Base-by-base conservation (phyloP, 2,113 vertebrate species). In the Narcine bancroftii region DNA sequence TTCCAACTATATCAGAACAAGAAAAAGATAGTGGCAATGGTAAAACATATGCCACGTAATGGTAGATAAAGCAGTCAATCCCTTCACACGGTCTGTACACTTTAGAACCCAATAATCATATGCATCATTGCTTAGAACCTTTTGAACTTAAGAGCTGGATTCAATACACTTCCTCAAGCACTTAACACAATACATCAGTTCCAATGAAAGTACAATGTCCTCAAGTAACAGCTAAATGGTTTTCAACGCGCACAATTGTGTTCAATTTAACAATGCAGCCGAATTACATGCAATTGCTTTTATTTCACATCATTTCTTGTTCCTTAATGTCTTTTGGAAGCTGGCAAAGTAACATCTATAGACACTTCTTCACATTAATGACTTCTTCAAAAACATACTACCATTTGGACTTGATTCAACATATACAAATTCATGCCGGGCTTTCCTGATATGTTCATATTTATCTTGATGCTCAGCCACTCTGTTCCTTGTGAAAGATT, bases 91-190 rank as follows among this genome's bases (percentile, higher is more conserved):
- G 60, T 89, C 85, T 65, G 56, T 89, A 65, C 85, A 89, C 36
- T 66, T 89, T 65, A 89, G n/a, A 39, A 89, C 15, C 60, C 1
- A 42, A 89, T 89, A 89, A 89, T 89, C 39, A 89, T 65, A 89
- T 89, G 85, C 56, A 42, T 36, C 85, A 89, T 89, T 89, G 85
- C n/a, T 56, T 63, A 26, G 53, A 21, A n/a, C 63, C 36, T 89
- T 65, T 36, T 66, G 85, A 42, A 89, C 15, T 66, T 66, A 36
- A 89, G 60, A 66, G 63, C 36, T 89, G 21, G 21, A 89, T 65
- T 89, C 6, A 65, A 65, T 42, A 39, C 19, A 66, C 56, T 56
- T 11, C 85, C 17, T 89, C 60, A 65, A n/a, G 56, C 56, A 65
- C 47, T 87, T 60, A 60, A 60, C 50, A n/a, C 85, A 89, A 24